Conservation (phyloP, 1,140 invertebrate species). For the Papilio xuthus region DNA sequence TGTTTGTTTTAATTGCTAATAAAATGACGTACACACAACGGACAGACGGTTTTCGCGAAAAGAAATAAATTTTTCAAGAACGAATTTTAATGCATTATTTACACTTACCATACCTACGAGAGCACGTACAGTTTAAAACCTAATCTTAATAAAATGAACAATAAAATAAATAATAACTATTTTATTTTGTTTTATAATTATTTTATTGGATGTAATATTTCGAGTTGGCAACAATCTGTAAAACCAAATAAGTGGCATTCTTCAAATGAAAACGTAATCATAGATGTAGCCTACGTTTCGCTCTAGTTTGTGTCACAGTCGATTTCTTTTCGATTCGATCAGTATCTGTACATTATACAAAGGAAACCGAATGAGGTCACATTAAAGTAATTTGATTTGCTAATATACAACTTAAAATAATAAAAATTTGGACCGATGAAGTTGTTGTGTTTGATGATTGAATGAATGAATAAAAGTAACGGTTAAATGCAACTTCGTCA, state of each 20-base stretch:
- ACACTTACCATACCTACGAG: neutral
- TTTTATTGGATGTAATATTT: neutral
- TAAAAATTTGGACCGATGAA: neutral
- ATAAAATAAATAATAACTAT: no score
- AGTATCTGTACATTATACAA: neutral
- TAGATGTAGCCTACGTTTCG: neutral
- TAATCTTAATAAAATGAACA: neutral
- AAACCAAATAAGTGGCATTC: neutral
- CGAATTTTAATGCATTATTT: neutral
- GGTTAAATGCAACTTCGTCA: no score
- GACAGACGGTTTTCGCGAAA: slow-evolving; percentile 21
- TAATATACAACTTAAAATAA: neutral
- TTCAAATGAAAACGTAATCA: neutral
- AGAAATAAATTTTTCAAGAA: slow-evolving; percentile 19
- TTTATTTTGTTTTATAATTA: neutral
- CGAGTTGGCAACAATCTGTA: neutral
- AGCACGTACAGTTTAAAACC: neutral
- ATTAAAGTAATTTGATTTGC: neutral
- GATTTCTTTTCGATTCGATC: slow-evolving; percentile 6
- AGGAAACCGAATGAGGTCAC: neutral
- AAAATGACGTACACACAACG: slow-evolving; percentile 42
- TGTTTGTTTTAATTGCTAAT: slow-evolving; percentile 54
- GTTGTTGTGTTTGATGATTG: no score
- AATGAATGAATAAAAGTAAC: no score
- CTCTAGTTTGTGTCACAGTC: slow-evolving; percentile 4